These are phyloP conservation scores for Zaprionus tsacasi DNA, from an alignment of 1,140 invertebrate genomes.

Conservation along the genomic window DNA sequence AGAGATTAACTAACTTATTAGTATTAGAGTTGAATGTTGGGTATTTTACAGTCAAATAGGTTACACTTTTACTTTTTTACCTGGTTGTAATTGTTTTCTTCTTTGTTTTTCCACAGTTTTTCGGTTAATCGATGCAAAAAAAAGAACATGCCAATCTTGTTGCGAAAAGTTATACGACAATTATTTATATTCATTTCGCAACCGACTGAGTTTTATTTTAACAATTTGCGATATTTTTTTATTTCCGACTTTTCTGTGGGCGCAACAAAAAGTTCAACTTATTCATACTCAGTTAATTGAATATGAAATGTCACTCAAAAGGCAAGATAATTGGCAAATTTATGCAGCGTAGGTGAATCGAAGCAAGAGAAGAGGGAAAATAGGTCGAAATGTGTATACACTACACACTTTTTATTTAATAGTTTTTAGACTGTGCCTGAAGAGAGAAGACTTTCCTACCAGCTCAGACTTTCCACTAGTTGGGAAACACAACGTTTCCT, in stretches of 20 bases:
- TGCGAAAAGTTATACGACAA: slow-evolving; percentile 24
- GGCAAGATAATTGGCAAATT: slow-evolving; percentile 51
- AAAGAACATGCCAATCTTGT: slow-evolving; percentile 14
- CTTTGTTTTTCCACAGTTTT: not conserved
- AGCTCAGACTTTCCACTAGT: no score
- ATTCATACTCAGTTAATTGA: slow-evolving; percentile 46
- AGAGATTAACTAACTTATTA: no score
- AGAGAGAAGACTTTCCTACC: not conserved
- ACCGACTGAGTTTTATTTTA: slow-evolving; percentile 30
- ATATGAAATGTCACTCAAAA: slow-evolving; percentile 38
- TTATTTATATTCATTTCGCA: slow-evolving; percentile 34
- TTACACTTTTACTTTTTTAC: not conserved
- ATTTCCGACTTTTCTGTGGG: slow-evolving; percentile 3
- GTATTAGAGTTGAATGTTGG: not conserved
- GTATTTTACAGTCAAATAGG: not conserved
- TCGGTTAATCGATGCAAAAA: slow-evolving; percentile 19
- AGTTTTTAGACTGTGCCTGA: no score
- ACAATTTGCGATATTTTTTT: slow-evolving; percentile 11
- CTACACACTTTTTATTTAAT: not conserved
- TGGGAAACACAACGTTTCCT: no score
- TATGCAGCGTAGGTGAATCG: slow-evolving; percentile 23
- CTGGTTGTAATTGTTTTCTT: not conserved
- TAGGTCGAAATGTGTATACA: not conserved
- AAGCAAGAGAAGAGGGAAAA: not conserved
- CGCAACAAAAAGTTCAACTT: slow-evolving; percentile 27